phyloP scores from a whole-genome alignment of 2,888 invertebrate species.

The Myathropa florea region DNA sequence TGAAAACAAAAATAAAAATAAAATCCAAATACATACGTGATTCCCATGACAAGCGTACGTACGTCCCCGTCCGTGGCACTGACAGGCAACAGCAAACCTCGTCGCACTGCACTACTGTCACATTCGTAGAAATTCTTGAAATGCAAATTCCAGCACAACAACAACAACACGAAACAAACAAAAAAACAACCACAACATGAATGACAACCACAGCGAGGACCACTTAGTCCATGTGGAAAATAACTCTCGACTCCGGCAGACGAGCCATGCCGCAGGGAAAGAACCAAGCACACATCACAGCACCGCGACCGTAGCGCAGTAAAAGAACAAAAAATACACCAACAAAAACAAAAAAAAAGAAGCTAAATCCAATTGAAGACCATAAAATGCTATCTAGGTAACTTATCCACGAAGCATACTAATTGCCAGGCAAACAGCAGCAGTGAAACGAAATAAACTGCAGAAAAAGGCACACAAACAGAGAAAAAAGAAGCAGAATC shows the following conservation, averaged over 20 bases:
- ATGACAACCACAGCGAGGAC: slow-evolving; percentile 43
- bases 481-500: not conserved
- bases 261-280: slow-evolving; percentile 9
- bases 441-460: slow-evolving; percentile 15
- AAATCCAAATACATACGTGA: slow-evolving; percentile 60
- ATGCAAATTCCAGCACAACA: slow-evolving; percentile 64
- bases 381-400: slow-evolving; percentile 70
- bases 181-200: slow-evolving; percentile 7
- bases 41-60: slow-evolving; percentile 47
- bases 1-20: slow-evolving; percentile 14
- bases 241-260: slow-evolving; percentile 29
- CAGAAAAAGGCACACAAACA: not conserved
- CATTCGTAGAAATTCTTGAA: slow-evolving; percentile 49
- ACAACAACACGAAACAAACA: slow-evolving; percentile 11
- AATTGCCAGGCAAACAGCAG: slow-evolving; percentile 52
- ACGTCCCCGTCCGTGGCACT: slow-evolving; percentile 24
- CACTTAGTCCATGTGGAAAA: slow-evolving; percentile 63
- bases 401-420: slow-evolving; percentile 67
- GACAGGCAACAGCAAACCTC: slow-evolving; percentile 9
- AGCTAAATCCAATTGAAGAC: slow-evolving; percentile 56
- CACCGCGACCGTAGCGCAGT: not conserved
- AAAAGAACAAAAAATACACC: slow-evolving; percentile 1
- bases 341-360: not conserved
- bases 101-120: slow-evolving; percentile 56
- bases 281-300: slow-evolving; percentile 19